A percentile compares a stretch with the other conserved stretches of the same genome.
Evolutionary conservation across 2,113 vertebrate genomes (phyloP).

Genomic region (Lophura nycthemera): DNA sequence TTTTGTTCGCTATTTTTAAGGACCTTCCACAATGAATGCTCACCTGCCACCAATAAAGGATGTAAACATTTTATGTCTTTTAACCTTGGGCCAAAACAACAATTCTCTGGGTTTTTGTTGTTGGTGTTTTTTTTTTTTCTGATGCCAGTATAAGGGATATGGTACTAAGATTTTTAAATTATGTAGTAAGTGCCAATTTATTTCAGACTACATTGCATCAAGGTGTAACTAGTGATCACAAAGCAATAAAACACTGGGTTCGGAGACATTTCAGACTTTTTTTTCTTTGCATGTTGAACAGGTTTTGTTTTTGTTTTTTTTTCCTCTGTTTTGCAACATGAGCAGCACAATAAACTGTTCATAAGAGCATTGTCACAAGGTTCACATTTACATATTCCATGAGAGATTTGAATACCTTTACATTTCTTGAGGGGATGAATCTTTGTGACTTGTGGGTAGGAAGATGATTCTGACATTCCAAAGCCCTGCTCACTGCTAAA

Average conservation of each 20-base stretch:
- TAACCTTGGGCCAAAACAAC: slow-evolving; percentile 35
- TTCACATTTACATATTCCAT: neutral
- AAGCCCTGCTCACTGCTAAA: neutral
- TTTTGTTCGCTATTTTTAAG: slow-evolving; percentile 55
- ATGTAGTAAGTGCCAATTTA: slow-evolving; percentile 34
- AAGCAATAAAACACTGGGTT: slow-evolving; percentile 66
- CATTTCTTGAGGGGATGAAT: neutral
- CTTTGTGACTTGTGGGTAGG: neutral
- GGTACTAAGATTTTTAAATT: slow-evolving; percentile 59
- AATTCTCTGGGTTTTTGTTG: slow-evolving; percentile 1
- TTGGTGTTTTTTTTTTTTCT: neutral
- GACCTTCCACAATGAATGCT: slow-evolving; percentile 43
- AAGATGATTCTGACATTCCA: neutral
- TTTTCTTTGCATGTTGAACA: neutral
- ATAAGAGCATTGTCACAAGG: neutral
- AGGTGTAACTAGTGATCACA: slow-evolving; percentile 37
- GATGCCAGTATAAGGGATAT: slow-evolving; percentile 13
- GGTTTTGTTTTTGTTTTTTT: neutral
- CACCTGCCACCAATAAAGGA: slow-evolving; percentile 38
- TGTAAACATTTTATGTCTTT: slow-evolving; percentile 67
- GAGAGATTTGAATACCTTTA: neutral
- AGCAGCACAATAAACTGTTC: neutral
- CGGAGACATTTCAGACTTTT: neutral
- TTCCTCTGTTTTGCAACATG: neutral
- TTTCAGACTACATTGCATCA: neutral